These are phyloP conservation scores for Pogonocherus hispidulus DNA, from an alignment of 2,888 invertebrate species.

Conservation along the genomic window DNA sequence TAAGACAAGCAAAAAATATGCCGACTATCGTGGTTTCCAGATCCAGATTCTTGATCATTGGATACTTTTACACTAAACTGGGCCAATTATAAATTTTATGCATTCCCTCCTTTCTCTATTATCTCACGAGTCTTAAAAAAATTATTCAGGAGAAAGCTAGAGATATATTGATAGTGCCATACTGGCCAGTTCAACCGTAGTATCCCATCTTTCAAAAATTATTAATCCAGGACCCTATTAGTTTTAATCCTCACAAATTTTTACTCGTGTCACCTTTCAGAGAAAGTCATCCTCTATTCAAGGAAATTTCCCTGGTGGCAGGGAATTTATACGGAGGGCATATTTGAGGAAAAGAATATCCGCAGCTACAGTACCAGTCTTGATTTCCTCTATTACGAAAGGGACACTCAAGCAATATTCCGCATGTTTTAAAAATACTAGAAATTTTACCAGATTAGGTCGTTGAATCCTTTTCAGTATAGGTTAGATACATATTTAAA, in stretches of 20 bases:
- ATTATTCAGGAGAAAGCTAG: conserved; percentile 53
- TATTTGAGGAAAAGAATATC: conserved; percentile 41
- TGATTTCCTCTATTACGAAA: conserved; percentile 44
- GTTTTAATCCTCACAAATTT: not conserved
- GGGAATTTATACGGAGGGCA: conserved; percentile 51
- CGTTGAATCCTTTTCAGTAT: not conserved
- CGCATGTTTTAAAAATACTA: conserved; percentile 47
- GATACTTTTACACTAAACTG: conserved; percentile 53
- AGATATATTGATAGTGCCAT: conserved; percentile 35
- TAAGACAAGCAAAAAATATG: not conserved
- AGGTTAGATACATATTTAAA: not conserved
- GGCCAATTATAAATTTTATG: conserved; percentile 31
- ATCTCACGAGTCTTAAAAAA: conserved; percentile 53
- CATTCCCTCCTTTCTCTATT: conserved; percentile 49
- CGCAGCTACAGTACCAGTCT: conserved; percentile 37
- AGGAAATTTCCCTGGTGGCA: conserved; percentile 52
- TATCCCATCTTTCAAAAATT: conserved; percentile 1
- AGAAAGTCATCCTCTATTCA: not conserved
- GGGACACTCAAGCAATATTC: conserved; percentile 50
- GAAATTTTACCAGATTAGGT: conserved; percentile 38
- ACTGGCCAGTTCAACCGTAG: not conserved
- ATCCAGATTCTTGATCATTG: conserved; percentile 44
- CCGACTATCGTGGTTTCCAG: conserved; percentile 21
- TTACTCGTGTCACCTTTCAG: not conserved
- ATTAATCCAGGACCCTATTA: not conserved